Evolutionary conservation across 2,113 vertebrate species (phyloP).

Genomic region (Cranoglanis bouderius): DNA sequence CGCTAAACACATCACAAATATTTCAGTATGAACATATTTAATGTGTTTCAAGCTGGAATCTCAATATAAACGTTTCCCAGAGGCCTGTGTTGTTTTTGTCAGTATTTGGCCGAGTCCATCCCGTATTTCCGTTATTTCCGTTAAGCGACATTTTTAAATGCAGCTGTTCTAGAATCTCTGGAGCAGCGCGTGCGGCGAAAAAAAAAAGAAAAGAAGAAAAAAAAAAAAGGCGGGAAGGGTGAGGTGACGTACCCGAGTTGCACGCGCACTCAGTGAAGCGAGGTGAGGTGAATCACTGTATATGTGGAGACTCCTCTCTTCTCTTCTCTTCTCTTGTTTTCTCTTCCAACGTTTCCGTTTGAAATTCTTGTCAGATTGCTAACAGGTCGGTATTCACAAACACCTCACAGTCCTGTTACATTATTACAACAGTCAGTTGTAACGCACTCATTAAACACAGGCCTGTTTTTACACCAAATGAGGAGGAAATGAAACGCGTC

Average conservation of each 20-base stretch:
- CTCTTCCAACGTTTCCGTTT: not conserved
- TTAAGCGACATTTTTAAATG: not conserved
- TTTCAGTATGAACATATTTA: not conserved
- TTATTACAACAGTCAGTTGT: not conserved
- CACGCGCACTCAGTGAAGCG: not conserved
- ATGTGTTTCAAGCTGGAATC: not conserved
- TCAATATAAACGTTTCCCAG: not conserved
- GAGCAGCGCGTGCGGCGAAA: not conserved
- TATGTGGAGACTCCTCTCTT: not conserved
- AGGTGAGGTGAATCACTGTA: not conserved
- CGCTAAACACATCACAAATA: not conserved
- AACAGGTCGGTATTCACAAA: not conserved
- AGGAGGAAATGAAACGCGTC: not conserved
- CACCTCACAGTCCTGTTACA: not conserved
- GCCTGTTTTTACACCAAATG: not conserved
- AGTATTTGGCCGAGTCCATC: too few species aligned
- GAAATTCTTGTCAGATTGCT: not conserved
- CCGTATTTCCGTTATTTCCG: not conserved
- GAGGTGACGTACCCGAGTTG: not conserved
- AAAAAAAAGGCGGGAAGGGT: conserved; percentile 12
- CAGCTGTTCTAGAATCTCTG: not conserved
- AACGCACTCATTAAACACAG: not conserved
- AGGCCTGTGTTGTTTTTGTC: too few species aligned
- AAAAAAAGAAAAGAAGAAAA: not conserved
- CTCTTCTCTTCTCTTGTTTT: not conserved